Evolutionary conservation across 2,888 invertebrate species (phyloP), one percentile per base, ranked within the genome.

Genomic region (Crossocerus cetratus): DNA sequence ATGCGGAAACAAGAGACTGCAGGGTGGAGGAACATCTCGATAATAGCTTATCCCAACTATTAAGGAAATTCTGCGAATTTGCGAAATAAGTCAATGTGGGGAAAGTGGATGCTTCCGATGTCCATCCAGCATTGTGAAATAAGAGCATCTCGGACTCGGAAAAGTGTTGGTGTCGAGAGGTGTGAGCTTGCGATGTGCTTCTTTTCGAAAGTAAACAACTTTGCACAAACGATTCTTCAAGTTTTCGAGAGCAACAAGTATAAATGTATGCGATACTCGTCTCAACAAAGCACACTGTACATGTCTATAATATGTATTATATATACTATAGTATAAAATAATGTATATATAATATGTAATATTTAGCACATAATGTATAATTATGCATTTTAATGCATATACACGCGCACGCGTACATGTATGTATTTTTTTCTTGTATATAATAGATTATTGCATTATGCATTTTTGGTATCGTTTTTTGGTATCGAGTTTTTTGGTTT

Each of bases 391-490:
- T 21, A 16, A 16, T 43, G 23, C 18, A 32, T 22, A 18, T 23
- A 32, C 32, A 22, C 23, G 42, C 18, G 16, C 18, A 14, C n/a
- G 49, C 16, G 23, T 14, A 21, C 60, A 23, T 55, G 23, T 44
- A 42, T 82, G 77, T 80, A 81, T 85, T 78, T 32, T 85, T 78
- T 32, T 11, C 5, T 32, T 81, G 82, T 87, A 84, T 89, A 87
- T 89, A 87, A 87, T 89, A 90, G 88, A 90, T 90, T 90, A 90
- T 90, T 90, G 90, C 90, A 90, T 90, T 89, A 90, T 90, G 90
- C 89, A 85, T 90, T 89, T 90, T 90, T 90, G 90, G 90, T 90
- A 90, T 88, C 88, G 90, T 90, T 82, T 74, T 49, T 49, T 49
- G 49, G 49, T 49, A 49, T 49, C 76, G 68, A 78, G 64, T 76